phyloP scores from a whole-genome alignment of 2,797 vertebrate species.

The Carduelis carduelis region DNA sequence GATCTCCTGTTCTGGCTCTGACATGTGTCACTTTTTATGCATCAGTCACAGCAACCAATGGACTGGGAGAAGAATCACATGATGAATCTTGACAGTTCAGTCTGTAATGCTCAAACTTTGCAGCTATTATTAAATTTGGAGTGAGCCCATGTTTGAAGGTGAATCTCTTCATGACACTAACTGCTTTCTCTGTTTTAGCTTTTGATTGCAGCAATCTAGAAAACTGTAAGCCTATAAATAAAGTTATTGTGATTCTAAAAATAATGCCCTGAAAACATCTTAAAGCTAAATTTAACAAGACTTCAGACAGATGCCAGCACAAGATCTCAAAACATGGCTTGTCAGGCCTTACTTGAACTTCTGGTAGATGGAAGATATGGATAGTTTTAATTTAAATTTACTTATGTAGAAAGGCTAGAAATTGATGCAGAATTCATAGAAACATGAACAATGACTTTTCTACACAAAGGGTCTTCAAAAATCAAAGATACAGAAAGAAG shows the following conservation, averaged over 20 bases:
- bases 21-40: constrained; percentile 1
- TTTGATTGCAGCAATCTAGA: background rate
- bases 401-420: constrained; percentile 2
- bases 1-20: background rate
- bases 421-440: background rate
- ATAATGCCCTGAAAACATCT: constrained; percentile 14
- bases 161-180: background rate
- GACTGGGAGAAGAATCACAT: background rate
- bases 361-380: background rate
- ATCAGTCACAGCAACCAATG: background rate
- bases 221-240: constrained; percentile 24
- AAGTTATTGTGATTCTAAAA: constrained; percentile 38
- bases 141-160: background rate
- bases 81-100: background rate
- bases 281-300: background rate
- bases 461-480: constrained; percentile 1
- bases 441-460: background rate
- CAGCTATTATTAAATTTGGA: background rate
- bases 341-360: background rate
- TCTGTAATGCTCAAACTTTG: background rate
- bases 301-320: background rate
- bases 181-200: background rate
- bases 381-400: background rate
- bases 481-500: background rate
- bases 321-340: background rate